Conservation (phyloP, 2,113 vertebrate genomes). For the Solea solea region DNA sequence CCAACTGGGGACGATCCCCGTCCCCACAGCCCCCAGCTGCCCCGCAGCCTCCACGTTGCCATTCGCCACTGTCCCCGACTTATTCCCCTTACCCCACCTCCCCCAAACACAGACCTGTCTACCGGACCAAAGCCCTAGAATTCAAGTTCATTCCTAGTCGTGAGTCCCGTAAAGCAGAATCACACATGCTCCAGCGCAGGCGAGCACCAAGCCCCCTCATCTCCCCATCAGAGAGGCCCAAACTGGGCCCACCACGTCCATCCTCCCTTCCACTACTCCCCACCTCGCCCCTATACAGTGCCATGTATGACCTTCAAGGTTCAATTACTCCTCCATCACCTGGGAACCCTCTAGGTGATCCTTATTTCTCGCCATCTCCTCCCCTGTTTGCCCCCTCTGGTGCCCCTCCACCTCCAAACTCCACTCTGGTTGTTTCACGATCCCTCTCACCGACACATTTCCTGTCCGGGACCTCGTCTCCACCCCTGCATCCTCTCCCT, state of each 20-base stretch:
- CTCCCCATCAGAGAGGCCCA: conserved; percentile 86
- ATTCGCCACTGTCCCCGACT: conserved; percentile 83
- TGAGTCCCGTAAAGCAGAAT: conserved; percentile 81
- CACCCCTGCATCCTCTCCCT: conserved; percentile 78
- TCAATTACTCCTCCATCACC: conserved; percentile 82
- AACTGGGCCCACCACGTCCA: conserved; percentile 86
- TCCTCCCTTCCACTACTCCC: conserved; percentile 92
- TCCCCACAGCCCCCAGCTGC: conserved; percentile 82
- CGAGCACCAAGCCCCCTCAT: conserved; percentile 90
- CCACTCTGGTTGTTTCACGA: conserved; percentile 83
- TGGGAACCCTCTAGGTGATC: conserved; percentile 83
- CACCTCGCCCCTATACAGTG: conserved; percentile 82
- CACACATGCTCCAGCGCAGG: conserved; percentile 81
- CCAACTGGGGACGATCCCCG: conserved; percentile 78
- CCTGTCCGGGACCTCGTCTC: conserved; percentile 82
- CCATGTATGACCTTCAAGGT: conserved; percentile 81
- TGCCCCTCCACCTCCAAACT: conserved; percentile 83
- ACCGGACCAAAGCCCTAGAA: conserved; percentile 83
- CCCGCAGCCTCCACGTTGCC: conserved; percentile 82
- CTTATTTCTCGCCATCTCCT: conserved; percentile 87
- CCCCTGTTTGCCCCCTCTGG: conserved; percentile 86
- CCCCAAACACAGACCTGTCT: conserved; percentile 82
- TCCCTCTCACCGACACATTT: conserved; percentile 91
- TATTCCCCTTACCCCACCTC: conserved; percentile 86
- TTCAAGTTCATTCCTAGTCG: conserved; percentile 84